Percentiles rank a stretch among this genome's conserved stretches.
Evolutionary conservation across 2,797 vertebrate species (phyloP).

Genomic region (Falco concolor): DNA sequence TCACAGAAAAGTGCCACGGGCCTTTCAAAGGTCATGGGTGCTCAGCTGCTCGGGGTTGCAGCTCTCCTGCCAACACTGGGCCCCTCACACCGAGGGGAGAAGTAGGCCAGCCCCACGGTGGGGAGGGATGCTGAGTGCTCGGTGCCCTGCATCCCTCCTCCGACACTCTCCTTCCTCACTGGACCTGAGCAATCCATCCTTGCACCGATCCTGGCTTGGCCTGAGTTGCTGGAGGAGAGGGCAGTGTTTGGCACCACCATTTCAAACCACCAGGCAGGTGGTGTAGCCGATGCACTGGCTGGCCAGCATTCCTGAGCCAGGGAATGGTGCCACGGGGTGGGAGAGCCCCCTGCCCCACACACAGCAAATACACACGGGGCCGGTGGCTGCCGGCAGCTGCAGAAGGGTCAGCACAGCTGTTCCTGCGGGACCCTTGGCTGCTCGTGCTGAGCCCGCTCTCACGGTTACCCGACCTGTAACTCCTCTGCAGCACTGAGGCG

Average conservation of each 20-base stretch:
- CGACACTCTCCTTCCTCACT: fast-evolving
- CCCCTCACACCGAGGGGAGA: neutral
- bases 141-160: neutral
- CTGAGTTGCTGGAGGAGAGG: fast-evolving
- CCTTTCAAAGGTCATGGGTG: fast-evolving
- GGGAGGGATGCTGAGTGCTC: neutral
- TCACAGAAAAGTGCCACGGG: neutral
- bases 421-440: neutral
- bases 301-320: fast-evolving
- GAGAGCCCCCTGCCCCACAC: neutral
- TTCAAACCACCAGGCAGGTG: neutral
- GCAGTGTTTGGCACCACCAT: neutral
- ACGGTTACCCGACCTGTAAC: fast-evolving
- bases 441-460: neutral
- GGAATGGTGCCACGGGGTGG: neutral
- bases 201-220: neutral
- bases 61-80: neutral
- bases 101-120: neutral
- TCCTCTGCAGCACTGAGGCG: fast-evolving
- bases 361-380: fast-evolving
- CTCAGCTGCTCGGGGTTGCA: neutral
- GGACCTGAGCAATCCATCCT: neutral
- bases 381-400: no score
- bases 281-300: neutral
- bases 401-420: neutral